A percentile compares a stretch with the other conserved stretches of the same genome.
Conservation (phyloP, 2,113 vertebrate genomes). For the Nannospalax galili region DNA sequence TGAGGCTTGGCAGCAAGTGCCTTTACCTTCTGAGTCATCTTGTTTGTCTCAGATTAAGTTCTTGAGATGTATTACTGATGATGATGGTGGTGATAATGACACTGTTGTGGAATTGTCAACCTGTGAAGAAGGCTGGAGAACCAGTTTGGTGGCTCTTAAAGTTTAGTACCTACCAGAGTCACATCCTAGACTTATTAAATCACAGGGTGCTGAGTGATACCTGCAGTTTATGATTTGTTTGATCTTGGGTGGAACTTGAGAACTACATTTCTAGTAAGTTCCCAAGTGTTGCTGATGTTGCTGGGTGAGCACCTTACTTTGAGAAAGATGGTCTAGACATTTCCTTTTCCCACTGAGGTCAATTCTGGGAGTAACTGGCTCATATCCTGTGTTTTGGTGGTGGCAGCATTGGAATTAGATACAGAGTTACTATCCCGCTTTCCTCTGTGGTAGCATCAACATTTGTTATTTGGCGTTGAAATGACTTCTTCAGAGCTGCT, state of each 20-base stretch:
- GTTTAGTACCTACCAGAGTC: background rate
- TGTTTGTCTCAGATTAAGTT: background rate
- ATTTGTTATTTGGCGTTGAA: background rate
- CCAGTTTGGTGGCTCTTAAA: background rate
- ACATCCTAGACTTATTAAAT: background rate
- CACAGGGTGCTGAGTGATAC: background rate
- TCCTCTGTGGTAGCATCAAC: background rate
- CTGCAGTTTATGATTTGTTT: background rate
- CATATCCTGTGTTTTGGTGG: background rate
- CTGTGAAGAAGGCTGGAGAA: background rate
- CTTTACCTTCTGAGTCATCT: background rate
- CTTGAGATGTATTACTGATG: background rate
- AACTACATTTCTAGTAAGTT: background rate
- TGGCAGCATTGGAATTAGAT: background rate
- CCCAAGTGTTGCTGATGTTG: no score
- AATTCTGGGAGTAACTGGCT: background rate
- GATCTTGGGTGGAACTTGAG: background rate
- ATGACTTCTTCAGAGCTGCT: background rate
- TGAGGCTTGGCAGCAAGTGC: background rate
- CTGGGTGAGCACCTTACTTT: background rate
- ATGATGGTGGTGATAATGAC: background rate
- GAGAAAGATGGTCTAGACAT: background rate
- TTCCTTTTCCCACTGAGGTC: background rate
- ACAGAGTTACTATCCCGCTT: background rate
- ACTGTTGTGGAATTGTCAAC: background rate